Percentiles rank a stretch among this genome's conserved stretches.
Conservation (phyloP, 1,140 invertebrate species). For the Leptonema lineaticorne region DNA sequence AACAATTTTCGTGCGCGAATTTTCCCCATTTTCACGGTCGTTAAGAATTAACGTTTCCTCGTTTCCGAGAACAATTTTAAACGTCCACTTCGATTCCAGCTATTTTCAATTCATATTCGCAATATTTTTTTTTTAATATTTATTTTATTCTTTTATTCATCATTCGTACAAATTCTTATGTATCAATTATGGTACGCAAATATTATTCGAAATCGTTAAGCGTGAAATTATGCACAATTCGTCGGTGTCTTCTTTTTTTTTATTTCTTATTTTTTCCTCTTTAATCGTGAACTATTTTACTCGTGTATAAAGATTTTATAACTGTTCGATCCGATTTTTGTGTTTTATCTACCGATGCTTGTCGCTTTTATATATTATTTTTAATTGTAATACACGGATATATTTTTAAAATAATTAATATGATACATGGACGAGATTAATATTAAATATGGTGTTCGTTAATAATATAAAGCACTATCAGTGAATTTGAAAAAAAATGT, state of each 20-base stretch:
- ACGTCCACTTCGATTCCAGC: too few relatives aligned
- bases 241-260: not conserved
- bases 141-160: not conserved
- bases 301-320: slow-evolving; percentile 9
- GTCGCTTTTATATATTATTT: too few relatives aligned
- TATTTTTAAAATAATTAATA: too few relatives aligned
- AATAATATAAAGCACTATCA: too few relatives aligned
- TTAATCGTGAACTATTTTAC: not conserved
- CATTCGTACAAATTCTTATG: not conserved
- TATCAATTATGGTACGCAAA: slow-evolving; percentile 10
- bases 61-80: slow-evolving; percentile 2
- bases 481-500: too few relatives aligned
- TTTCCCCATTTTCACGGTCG: slow-evolving; percentile 10
- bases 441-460: too few relatives aligned
- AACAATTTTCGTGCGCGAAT: too few relatives aligned
- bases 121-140: not conserved
- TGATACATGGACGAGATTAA: too few relatives aligned
- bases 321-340: slow-evolving; percentile 7
- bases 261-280: not conserved
- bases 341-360: not conserved
- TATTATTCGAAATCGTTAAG: not conserved
- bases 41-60: not conserved
- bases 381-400: too few relatives aligned
- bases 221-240: slow-evolving; percentile 13
- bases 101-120: not conserved